Evolutionary conservation across 1,140 invertebrate species (phyloP).

Genomic region (Caenorhabditis latens): DNA sequence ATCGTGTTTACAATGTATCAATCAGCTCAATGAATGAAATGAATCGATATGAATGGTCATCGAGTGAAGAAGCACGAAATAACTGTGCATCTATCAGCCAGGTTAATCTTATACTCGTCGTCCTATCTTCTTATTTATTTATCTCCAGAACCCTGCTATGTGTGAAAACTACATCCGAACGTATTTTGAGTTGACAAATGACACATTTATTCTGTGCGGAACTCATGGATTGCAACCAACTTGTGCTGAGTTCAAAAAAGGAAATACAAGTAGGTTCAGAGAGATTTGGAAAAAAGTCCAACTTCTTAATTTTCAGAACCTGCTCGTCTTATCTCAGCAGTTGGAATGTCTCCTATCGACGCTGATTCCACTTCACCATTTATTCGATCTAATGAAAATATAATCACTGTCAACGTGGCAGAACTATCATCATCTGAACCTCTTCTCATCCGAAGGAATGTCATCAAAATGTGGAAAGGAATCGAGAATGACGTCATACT

Average conservation of each 20-base stretch:
- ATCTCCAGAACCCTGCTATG: background rate
- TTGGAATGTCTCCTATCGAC: slow-evolving; percentile 50
- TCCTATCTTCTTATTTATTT: background rate
- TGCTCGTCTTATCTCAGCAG: slow-evolving; percentile 12
- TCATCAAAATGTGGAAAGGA: slow-evolving; percentile 48
- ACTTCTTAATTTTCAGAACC: background rate
- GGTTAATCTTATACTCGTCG: background rate
- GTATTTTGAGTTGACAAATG: slow-evolving; percentile 34
- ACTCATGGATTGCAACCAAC: slow-evolving; percentile 50
- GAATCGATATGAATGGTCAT: slow-evolving; percentile 2
- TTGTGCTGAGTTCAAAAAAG: slow-evolving; percentile 33
- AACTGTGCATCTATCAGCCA: slow-evolving; percentile 32
- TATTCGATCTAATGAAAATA: slow-evolving; percentile 20
- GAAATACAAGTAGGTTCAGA: background rate
- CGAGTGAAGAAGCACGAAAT: slow-evolving; percentile 9
- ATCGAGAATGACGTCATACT: slow-evolving; percentile 46
- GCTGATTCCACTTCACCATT: slow-evolving; percentile 35
- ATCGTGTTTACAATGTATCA: slow-evolving; percentile 14
- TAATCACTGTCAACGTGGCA: slow-evolving; percentile 52
- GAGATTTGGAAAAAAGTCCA: background rate
- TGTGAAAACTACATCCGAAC: slow-evolving; percentile 58
- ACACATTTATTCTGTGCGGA: slow-evolving; percentile 52
- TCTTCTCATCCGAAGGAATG: slow-evolving; percentile 8
- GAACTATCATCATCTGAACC: slow-evolving; percentile 45
- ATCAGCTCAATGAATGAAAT: slow-evolving; percentile 9